Evolutionary conservation across 2,888 invertebrate genomes (phyloP).

Genomic region (Zootermopsis nevadensis): DNA sequence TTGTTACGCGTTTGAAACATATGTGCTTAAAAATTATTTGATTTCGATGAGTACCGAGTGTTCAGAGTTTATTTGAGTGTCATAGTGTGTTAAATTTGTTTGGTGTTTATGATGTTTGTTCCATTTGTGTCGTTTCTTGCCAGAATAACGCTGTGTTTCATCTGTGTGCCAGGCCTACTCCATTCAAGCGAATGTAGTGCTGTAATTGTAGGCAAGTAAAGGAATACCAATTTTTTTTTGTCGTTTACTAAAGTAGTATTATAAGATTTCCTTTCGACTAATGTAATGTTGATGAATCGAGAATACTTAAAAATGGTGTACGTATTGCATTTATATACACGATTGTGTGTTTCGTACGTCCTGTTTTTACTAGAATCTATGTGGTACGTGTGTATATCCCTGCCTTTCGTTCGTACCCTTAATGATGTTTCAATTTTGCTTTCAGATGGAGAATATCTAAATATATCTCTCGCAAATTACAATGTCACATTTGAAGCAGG

Average conservation of each 20-base stretch:
- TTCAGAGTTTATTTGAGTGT: background rate
- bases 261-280: too few species aligned
- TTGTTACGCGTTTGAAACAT: too few species aligned
- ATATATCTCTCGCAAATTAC: constrained; percentile 58
- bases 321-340: too few species aligned
- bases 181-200: background rate
- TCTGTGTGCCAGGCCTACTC: background rate
- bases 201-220: constrained; percentile 15
- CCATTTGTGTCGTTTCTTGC: background rate
- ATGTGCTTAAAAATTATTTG: background rate
- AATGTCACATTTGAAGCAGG: constrained; percentile 56
- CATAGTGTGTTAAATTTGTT: background rate
- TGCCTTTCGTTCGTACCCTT: too few species aligned
- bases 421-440: constrained; percentile 21
- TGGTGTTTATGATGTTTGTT: background rate
- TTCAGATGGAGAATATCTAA: constrained; percentile 54
- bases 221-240: too few species aligned
- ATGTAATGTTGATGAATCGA: too few species aligned
- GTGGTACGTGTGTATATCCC: too few species aligned
- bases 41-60: background rate
- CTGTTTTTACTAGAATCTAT: too few species aligned
- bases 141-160: background rate
- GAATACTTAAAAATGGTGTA: too few species aligned
- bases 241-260: too few species aligned
- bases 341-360: too few species aligned